Base-by-base conservation (phyloP, 2,113 vertebrate species). In the Bombycilla garrulus region DNA sequence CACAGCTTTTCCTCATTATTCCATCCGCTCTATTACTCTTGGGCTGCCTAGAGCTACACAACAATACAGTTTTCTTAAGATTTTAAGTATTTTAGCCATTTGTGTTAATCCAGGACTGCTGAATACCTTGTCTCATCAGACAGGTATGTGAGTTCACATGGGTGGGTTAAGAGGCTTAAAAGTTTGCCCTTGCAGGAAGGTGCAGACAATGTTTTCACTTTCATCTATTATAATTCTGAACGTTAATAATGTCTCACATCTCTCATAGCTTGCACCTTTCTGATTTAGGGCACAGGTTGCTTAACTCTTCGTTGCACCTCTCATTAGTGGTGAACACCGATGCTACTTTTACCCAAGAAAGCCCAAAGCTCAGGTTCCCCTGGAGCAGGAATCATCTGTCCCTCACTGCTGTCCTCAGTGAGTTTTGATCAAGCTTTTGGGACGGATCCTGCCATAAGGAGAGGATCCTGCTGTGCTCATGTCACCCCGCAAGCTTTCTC, bases 141-240 rank as follows among this genome's bases (percentile, higher is more conserved):
- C 2, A 57, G 62, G 42, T 0, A 0, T 38, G n/a, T 11, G 23
- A 69, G 42, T 35, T 78, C 79, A 21, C 1, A 5, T 5, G 25
- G 17, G 24, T 33, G 31, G 35, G 21, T 38, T 35, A 65, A 69
- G 53, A n/a, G 35, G 21, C 45, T 92, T 69, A 50, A 35, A 58
- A 69, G 61, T 12, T 9, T 35, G 20, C n/a, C 58, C n/a, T 71
- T 76, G 70, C 48, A 76, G 45, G 23, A n/a, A 40, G 40, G 21
- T 79, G 74, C 42, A 92, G 62, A 65, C 77, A 76, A 25, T 17
- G 31, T 56, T 90, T 45, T 65, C 31, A 29, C 28, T 67, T 85
- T 33, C 53, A 44, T 45, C 38, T 84, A 1, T 54, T 84, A 87
- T 51, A 65, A 51, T 56, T 91, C 44, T 17, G 11, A 74, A 31